Base-by-base conservation (phyloP, 2,113 vertebrate genomes). In the Myotis lucifugus region DNA sequence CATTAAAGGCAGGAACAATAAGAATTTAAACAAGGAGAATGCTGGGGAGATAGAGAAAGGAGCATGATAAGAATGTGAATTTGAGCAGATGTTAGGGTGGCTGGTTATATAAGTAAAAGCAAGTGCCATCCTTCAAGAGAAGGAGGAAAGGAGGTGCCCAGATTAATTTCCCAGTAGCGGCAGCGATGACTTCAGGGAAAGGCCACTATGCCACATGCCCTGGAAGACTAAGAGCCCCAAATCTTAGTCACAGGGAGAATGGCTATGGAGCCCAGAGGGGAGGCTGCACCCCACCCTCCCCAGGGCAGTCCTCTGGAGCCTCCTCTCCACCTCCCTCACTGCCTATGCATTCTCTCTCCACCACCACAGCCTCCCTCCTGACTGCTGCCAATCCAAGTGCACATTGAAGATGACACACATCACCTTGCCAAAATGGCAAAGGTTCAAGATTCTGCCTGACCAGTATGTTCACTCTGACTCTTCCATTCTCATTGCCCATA, bases 261-360 rank as follows among this genome's bases (percentile, higher is more conserved):
- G 6, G 12, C 40, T n/a, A 0, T 9, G 8, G 3, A 50, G 1
- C 3, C 6, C 50, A n/a, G 21, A 15, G 0, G 4, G 8, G 10
- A 19, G 9, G 3, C 1, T 48, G 1, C 29, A 14, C 32, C 27
- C 27, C 3, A 8, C 4, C 0, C 27, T 83, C 7, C n/a, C 54
- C 3, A 12, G 6, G 19, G 8, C 9, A 54, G 10, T 8, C 32
- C n/a, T 72, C 46, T 52, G 10, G 3, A 19, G 25, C 25, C 27
- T 59, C 37, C 27, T 66, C 11, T 3, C 8, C 5, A 0, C 5
- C 10, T 73, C 59, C 25, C 12, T 48, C 32, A 14, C 18, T 17
- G 15, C 0, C 6, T 64, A 11, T 59, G 3, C 40, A 74, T 66
- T 54, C 48, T 50, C 2, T 42, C 1, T 74, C 42, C 15, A 52